Conservation (phyloP, 2,888 invertebrate genomes). For the Gisinianus flammeolus region DNA sequence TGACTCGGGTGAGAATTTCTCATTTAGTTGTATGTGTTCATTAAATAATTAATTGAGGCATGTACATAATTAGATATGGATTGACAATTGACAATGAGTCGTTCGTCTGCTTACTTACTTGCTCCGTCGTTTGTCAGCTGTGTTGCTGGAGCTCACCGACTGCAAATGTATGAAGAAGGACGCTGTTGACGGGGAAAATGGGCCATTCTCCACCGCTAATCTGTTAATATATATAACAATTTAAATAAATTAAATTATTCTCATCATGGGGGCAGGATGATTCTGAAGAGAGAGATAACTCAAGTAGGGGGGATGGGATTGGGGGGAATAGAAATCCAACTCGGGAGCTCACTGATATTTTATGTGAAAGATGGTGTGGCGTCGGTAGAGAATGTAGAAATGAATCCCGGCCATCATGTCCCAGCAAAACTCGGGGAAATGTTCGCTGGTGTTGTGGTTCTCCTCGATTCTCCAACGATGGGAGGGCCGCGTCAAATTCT, state of each 20-base stretch:
- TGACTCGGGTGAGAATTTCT: no score
- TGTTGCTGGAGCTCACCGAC: background rate
- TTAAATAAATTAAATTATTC: background rate
- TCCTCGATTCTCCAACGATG: background rate
- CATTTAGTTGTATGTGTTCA: no score
- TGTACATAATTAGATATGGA: background rate
- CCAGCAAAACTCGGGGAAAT: conserved; percentile 24
- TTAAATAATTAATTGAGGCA: background rate
- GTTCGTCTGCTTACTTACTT: conserved; percentile 26
- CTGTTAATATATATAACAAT: background rate
- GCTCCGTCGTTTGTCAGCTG: conserved; percentile 1
- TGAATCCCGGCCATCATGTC: conserved; percentile 27
- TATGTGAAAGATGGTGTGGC: background rate
- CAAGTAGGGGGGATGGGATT: no score
- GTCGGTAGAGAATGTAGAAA: background rate
- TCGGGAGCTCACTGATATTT: conserved; percentile 11
- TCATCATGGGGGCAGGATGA: no score
- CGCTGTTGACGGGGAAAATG: background rate
- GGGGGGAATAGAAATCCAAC: no score
- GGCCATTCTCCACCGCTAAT: background rate
- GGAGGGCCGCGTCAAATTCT: background rate
- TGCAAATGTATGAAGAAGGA: conserved; percentile 24
- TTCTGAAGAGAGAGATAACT: no score
- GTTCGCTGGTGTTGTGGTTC: background rate
- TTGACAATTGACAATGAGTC: background rate